phyloP scores from a whole-genome alignment of 64 coral and sea anemone species.

The Dendrophyllia cribrosa region DNA sequence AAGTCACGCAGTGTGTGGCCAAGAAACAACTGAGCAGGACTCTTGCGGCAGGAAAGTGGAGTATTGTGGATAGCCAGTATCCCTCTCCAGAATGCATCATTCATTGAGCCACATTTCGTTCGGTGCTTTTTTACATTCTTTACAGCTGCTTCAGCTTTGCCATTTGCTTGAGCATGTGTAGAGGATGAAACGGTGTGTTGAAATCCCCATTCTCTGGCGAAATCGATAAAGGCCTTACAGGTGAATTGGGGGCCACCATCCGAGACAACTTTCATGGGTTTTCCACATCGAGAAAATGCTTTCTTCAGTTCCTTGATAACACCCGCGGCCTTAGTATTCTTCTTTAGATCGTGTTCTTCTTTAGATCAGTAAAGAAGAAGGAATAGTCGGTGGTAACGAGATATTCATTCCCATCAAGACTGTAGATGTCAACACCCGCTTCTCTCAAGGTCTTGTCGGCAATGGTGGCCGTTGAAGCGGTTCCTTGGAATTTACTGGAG shows the following conservation, averaged over 20 bases:
- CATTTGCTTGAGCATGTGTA: background rate
- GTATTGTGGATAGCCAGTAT: too few species aligned
- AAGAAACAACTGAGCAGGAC: too few species aligned
- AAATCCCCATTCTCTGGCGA: constrained; percentile 22
- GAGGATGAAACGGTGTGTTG: constrained; percentile 24
- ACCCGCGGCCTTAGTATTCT: background rate
- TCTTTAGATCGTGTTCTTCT: background rate
- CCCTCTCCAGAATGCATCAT: too few species aligned
- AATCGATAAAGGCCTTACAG: background rate
- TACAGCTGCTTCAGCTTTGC: constrained; percentile 54
- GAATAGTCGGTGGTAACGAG: background rate
- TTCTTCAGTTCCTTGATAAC: background rate
- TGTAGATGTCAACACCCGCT: constrained; percentile 25
- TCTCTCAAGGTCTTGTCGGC: constrained; percentile 23
- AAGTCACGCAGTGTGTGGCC: too few species aligned
- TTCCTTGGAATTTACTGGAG: constrained; percentile 24
- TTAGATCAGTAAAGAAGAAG: background rate
- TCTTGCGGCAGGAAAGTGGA: too few species aligned
- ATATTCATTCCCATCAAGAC: background rate
- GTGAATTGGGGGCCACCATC: constrained; percentile 50
- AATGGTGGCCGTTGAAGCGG: constrained; percentile 13
- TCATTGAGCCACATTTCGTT: too few species aligned
- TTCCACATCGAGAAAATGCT: constrained; percentile 28
- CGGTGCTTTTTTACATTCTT: constrained; percentile 5
- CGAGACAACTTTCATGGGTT: constrained; percentile 17